Evolutionary conservation across 1,140 invertebrate species (phyloP).

Genomic region (Listronotus oregonensis): DNA sequence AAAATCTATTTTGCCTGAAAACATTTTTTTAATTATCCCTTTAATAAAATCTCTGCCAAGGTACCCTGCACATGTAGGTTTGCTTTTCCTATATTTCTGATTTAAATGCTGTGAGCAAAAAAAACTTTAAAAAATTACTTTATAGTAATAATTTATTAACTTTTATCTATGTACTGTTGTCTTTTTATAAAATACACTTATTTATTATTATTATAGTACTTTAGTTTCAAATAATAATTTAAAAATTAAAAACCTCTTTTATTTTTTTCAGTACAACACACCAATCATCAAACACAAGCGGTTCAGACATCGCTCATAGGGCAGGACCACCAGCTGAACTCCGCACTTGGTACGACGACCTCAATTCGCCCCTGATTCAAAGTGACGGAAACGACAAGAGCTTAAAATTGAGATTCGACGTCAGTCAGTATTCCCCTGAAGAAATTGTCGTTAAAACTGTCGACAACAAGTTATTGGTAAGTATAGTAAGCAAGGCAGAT

Average conservation of each 20-base stretch:
- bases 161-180: no score
- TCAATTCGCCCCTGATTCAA: slow-evolving; percentile 90
- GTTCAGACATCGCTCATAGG: slow-evolving; percentile 60
- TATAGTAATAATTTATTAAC: no score
- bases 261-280: slow-evolving; percentile 62
- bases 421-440: slow-evolving; percentile 91
- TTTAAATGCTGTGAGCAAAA: no score
- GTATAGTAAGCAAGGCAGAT: slow-evolving; percentile 41
- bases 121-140: no score
- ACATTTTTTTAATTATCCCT: no score
- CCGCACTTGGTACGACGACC: slow-evolving; percentile 72
- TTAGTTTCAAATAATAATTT: no score
- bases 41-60: no score
- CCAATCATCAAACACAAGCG: slow-evolving; percentile 61
- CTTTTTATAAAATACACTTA: no score
- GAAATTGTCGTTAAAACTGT: slow-evolving; percentile 97
- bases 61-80: no score
- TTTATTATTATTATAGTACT: no score
- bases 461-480: slow-evolving; percentile 92
- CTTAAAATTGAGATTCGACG: slow-evolving; percentile 90
- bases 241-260: slow-evolving; percentile 6
- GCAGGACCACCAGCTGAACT: slow-evolving; percentile 56
- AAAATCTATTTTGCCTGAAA: no score
- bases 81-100: no score
- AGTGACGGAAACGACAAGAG: slow-evolving; percentile 89